A percentile compares a stretch with the other conserved stretches of the same genome.
Evolutionary conservation across 2,113 vertebrate genomes (phyloP).

Genomic region (Empidonax alnorum): DNA sequence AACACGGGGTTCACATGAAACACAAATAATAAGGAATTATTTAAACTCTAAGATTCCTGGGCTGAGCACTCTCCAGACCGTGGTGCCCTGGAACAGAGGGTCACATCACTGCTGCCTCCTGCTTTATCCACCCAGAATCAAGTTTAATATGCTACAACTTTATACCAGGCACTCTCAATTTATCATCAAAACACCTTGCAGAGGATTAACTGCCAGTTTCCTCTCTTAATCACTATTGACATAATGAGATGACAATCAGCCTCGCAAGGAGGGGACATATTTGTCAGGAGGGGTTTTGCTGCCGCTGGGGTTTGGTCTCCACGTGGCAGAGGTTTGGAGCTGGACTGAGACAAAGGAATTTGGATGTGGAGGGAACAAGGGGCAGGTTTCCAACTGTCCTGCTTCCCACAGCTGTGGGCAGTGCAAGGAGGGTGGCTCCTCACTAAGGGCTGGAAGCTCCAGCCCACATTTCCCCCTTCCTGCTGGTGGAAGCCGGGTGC

Average conservation of each 20-base stretch:
- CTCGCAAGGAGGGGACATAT: neutral
- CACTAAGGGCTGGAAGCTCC: neutral
- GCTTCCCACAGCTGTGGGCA: neutral
- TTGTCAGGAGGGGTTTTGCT: neutral
- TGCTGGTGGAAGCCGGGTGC: accelerated
- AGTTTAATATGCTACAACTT: neutral
- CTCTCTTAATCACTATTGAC: slow-evolving; percentile 20
- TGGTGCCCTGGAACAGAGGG: neutral
- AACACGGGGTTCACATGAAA: neutral
- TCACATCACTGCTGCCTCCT: neutral
- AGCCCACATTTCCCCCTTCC: neutral
- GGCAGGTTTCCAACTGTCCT: neutral
- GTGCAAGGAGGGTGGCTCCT: neutral
- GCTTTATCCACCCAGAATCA: neutral
- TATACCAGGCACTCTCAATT: neutral
- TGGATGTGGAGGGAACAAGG: neutral
- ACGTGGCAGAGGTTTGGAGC: neutral
- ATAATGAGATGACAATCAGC: slow-evolving; percentile 10
- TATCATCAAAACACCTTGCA: slow-evolving; percentile 29
- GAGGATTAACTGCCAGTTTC: slow-evolving; percentile 34
- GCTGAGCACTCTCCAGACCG: neutral
- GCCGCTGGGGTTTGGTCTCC: neutral
- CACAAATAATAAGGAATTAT: neutral
- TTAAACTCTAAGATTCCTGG: neutral
- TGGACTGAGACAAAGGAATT: neutral